These are phyloP conservation scores for Lutjanus campechanus DNA, from an alignment of 2,797 vertebrate genomes.

Conservation along the genomic window DNA sequence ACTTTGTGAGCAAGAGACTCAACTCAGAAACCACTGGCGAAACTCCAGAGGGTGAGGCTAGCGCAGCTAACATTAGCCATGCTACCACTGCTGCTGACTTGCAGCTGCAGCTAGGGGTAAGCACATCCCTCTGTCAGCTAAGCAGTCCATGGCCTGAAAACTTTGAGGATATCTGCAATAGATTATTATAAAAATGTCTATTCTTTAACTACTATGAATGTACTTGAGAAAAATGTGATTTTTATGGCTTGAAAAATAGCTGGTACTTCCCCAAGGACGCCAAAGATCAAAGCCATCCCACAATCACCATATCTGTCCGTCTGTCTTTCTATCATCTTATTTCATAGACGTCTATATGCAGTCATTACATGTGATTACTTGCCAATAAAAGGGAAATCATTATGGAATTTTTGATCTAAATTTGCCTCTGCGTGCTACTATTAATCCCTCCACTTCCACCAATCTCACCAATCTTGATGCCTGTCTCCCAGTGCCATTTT, in stretches of 20 bases:
- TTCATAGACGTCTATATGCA: slow-evolving; percentile 46
- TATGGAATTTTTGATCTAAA: slow-evolving; percentile 67
- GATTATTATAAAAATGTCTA: too few relatives aligned
- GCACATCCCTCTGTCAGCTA: too few relatives aligned
- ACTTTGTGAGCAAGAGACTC: too few relatives aligned
- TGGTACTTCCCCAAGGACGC: slow-evolving; percentile 8
- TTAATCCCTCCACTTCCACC: slow-evolving; percentile 75
- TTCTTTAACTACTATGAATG: not conserved
- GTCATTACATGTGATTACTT: slow-evolving; percentile 64
- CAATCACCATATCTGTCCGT: slow-evolving; percentile 36
- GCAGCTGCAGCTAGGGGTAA: too few relatives aligned
- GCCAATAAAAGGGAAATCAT: slow-evolving; percentile 65
- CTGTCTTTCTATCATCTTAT: slow-evolving; percentile 29
- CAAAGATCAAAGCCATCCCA: slow-evolving; percentile 34
- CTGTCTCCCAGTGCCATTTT: slow-evolving; percentile 65
- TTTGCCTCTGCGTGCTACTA: slow-evolving; percentile 57
- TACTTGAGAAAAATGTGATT: too few relatives aligned
- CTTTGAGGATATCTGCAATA: too few relatives aligned
- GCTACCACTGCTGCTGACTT: too few relatives aligned
- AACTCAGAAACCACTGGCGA: too few relatives aligned
- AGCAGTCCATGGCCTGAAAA: too few relatives aligned
- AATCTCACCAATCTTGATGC: slow-evolving; percentile 59
- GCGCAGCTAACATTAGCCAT: too few relatives aligned
- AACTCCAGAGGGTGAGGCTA: too few relatives aligned
- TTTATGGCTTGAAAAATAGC: too few relatives aligned